phyloP scores from a whole-genome alignment of 2,797 vertebrate species.

The Apogon hyalosoma region DNA sequence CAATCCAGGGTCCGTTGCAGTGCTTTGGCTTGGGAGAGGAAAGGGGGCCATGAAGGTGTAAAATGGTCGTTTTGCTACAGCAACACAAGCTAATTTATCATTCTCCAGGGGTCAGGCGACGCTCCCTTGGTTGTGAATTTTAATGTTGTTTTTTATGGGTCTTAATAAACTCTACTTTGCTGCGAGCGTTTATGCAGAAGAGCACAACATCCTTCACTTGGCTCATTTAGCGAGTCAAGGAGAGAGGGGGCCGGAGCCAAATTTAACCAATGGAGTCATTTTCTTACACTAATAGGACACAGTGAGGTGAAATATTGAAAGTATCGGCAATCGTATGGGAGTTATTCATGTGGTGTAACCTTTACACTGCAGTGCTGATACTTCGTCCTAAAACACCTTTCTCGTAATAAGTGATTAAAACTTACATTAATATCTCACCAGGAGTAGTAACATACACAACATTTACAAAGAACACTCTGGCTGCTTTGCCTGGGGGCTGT shows the following conservation, averaged over 20 bases:
- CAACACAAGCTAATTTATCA: conserved; percentile 86
- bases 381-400: too few species aligned
- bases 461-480: too few species aligned
- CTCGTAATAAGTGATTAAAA: too few species aligned
- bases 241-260: conserved; percentile 72
- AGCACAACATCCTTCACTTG: conserved; percentile 84
- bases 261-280: conserved; percentile 73
- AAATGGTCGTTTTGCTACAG: conserved; percentile 84
- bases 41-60: conserved; percentile 61
- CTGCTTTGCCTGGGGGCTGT: too few species aligned
- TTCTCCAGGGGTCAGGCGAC: conserved; percentile 82
- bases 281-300: conserved; percentile 61
- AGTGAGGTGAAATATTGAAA: conserved; percentile 53
- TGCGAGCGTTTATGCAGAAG: conserved; percentile 84
- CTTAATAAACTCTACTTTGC: conserved; percentile 89
- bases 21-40: conserved; percentile 35
- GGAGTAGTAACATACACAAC: too few species aligned
- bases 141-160: conserved; percentile 87
- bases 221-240: conserved; percentile 84
- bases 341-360: background rate
- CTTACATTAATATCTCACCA: too few species aligned
- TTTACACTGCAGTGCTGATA: too few species aligned
- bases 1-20: conserved; percentile 7
- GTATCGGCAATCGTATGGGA: conserved; percentile 29
- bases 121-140: conserved; percentile 86